Evolutionary conservation across 2,888 invertebrate species (phyloP).

Genomic region (Chaetoderma sp.): DNA sequence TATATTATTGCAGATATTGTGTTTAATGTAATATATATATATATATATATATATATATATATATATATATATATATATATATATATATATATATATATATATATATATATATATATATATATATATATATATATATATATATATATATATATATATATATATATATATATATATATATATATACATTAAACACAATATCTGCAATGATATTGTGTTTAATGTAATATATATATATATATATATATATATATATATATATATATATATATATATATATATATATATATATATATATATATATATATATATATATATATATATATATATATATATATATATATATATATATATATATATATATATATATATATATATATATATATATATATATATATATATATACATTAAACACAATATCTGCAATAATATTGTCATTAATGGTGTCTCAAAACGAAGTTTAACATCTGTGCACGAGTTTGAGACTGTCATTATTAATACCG

Average conservation of each 20-base stretch:
- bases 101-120: constrained; percentile 10
- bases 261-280: constrained; percentile 14
- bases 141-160: not conserved
- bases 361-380: constrained; percentile 17
- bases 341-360: constrained; percentile 16
- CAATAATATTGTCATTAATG: too few species aligned
- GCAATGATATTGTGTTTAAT: not conserved
- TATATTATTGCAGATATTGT: too few species aligned
- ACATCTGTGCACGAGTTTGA: too few species aligned
- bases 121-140: constrained; percentile 11
- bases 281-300: too few species aligned
- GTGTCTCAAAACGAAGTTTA: too few species aligned
- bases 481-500: too few species aligned
- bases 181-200: not conserved
- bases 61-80: constrained; percentile 1
- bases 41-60: not conserved
- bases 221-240: constrained; percentile 13
- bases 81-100: constrained; percentile 10
- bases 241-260: not conserved
- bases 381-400: not conserved
- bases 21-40: not conserved
- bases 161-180: constrained; percentile 1
- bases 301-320: too few species aligned
- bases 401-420: too few species aligned
- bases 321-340: constrained; percentile 15